Base-by-base conservation (phyloP, 2,113 vertebrate genomes). In the Lutjanus erythropterus region DNA sequence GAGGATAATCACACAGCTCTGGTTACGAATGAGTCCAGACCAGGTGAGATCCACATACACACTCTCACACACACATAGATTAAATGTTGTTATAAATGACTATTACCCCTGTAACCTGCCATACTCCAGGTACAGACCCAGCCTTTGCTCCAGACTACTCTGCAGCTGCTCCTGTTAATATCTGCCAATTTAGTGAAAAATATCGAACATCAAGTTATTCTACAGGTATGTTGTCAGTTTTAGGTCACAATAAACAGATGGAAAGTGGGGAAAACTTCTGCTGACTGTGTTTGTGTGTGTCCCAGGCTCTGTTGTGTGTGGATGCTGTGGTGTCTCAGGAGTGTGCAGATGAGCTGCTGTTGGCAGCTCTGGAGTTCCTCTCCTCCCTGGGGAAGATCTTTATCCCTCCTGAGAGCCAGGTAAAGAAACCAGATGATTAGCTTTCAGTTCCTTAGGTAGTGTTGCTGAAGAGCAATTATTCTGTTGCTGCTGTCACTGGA, bases 331-430 rank as follows among this genome's bases (percentile, higher is more conserved):
- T 96, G 73, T 93, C 95, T 58, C 37, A 89, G 27, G 88, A 92
- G 29, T 94, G 95, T 83, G 89, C 90, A 0, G 97, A 98, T 78
- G 86, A 96, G 0, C 69, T 97, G 68, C 83, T 95, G 39, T 88
- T 97, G 50, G 94, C 95, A 15, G 69, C 92, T 50, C 86, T 96
- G 74, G 95, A 96, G 75, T 97, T 98, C 79, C 86, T 98, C 9
- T 94, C 95, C 67, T 96, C 96, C 5, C 73, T 98, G 58, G 97
- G 97, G 61, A 97, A 94, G 83, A 86, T 96, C 44, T 94, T 94
- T 61, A 84, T 99, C 56, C 95, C 96, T 66, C 86, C 87, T 31
- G 94, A 95, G 75, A 85, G 91, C 76, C 97, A 98, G 97, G 98
- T 99, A 72, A 35, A 25, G 3, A 27, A 67, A 66, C 31, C 42